Evolutionary conservation across 2,888 invertebrate genomes (phyloP), one percentile per base, ranked within the genome.

Genomic region (Tipula confusa): DNA sequence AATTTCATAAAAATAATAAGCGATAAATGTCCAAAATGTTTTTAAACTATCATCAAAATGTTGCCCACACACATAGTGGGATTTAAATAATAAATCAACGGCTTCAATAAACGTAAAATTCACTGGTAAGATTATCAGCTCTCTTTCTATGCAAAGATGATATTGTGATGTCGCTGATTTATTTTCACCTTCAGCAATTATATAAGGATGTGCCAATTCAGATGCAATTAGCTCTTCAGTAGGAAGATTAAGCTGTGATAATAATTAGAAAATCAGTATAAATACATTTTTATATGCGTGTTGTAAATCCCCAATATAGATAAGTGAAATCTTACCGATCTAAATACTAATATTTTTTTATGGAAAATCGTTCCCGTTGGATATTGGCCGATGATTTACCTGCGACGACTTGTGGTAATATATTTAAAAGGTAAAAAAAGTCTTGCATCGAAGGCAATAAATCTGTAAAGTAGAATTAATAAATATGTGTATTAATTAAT

Each of bases 1-100:
- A 28, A 80, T 29, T 80, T 80, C 80, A 29, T 5, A 80, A 80
- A 80, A 80, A 80, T 80, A 80, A 29, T 80, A 29, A 0, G 29
- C 29, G 13, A 80, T 29, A 9, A 80, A 80, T n/a, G 80, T 80
- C 80, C 29, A 80, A 13, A 80, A 80, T 80, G 80, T 80, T 80
- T 29, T 80, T 29, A 80, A 80, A 29, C 1, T 29, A 11, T 29
- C 29, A 4, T 29, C 80, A 80, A 80, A 80, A 80, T 80, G 80
- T 80, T 29, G 80, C 3, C 29, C 29, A 80, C 2, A 29, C 6
- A 29, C 1, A 80, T 80, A 80, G 18, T 80, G 80, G 1, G 13
- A 29, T 80, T 80, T 80, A 80, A 80, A 80, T 29, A 80, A 15
- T 29, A 80, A 11, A 80, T 80, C 80, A 29, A 80, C 13, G 11